Percentiles rank a stretch among this genome's conserved stretches.
phyloP scores from a whole-genome alignment of 2,113 vertebrate genomes.

The Macquaria ambigua region DNA sequence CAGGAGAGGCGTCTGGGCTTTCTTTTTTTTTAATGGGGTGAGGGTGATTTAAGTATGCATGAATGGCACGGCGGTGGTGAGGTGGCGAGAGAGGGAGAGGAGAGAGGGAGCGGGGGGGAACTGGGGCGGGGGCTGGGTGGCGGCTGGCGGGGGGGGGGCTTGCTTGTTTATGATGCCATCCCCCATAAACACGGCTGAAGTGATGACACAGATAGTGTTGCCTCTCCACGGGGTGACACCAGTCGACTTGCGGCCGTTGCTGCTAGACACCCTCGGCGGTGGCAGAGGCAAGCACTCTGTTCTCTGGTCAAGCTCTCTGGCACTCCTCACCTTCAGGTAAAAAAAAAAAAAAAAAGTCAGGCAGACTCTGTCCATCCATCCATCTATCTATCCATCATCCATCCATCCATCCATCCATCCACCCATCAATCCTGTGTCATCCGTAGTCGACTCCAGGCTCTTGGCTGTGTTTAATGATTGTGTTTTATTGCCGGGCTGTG shows the following conservation, averaged over 20 bases:
- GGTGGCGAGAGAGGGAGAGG: slow-evolving; percentile 52
- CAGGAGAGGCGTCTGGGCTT: slow-evolving; percentile 92
- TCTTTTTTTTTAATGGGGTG: slow-evolving; percentile 89
- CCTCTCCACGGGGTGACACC: slow-evolving; percentile 92
- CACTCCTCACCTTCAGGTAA: slow-evolving; percentile 95
- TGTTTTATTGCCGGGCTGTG: slow-evolving; percentile 71
- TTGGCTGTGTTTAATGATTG: slow-evolving; percentile 70
- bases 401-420: slow-evolving; percentile 45
- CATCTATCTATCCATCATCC: slow-evolving; percentile 43
- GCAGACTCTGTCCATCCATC: slow-evolving; percentile 54
- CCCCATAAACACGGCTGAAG: slow-evolving; percentile 98
- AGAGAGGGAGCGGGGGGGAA: slow-evolving; percentile 39
- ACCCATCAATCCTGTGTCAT: slow-evolving; percentile 64
- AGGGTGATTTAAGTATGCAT: slow-evolving; percentile 99
- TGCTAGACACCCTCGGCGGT: slow-evolving; percentile 89
- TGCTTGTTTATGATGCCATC: slow-evolving; percentile 99
- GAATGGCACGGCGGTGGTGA: slow-evolving; percentile 86
- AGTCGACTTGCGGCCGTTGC: slow-evolving; percentile 87
- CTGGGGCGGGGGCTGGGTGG: slow-evolving; percentile 60
- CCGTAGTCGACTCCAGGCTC: slow-evolving; percentile 66
- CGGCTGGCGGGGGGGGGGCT: slow-evolving; percentile 60
- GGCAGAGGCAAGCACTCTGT: slow-evolving; percentile 81
- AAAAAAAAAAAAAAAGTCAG: slow-evolving; percentile 67
- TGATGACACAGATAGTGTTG: slow-evolving; percentile 97
- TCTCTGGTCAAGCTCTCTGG: slow-evolving; percentile 91